Conservation (phyloP, 2,797 vertebrate species). For the Oryzias dopingdopingensis region DNA sequence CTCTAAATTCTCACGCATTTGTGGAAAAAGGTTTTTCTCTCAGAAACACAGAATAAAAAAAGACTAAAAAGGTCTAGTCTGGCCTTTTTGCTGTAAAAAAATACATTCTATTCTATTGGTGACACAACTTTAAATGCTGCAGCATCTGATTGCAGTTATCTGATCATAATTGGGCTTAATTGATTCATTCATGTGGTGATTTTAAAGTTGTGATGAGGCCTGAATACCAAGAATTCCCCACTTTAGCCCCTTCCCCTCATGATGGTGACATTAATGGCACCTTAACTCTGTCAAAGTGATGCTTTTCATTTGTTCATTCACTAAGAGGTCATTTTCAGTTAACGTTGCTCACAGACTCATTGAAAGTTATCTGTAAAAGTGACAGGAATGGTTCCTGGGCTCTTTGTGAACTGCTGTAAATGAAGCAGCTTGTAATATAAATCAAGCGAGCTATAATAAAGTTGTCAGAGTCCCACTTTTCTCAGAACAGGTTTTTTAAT, state of each 20-base stretch:
- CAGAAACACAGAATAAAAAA: neutral
- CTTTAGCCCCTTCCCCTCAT: neutral
- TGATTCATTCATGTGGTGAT: conserved; percentile 7
- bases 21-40: neutral
- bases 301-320: no score
- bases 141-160: neutral
- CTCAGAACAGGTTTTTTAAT: no score
- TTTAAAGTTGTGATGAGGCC: neutral
- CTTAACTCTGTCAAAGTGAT: no score
- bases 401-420: no score
- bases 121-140: conserved; percentile 2
- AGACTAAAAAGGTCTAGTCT: neutral
- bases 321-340: no score
- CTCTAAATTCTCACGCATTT: neutral
- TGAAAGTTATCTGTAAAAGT: no score
- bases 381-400: no score
- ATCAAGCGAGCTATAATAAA: no score
- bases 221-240: conserved; percentile 1
- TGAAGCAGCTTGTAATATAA: no score
- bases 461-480: no score
- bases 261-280: neutral
- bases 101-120: neutral
- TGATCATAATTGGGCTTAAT: neutral
- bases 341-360: no score
- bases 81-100: neutral